Evolutionary conservation across 2,797 vertebrate species (phyloP), one percentile per base, ranked within the genome.

Genomic region (Epinephelus coioides): DNA sequence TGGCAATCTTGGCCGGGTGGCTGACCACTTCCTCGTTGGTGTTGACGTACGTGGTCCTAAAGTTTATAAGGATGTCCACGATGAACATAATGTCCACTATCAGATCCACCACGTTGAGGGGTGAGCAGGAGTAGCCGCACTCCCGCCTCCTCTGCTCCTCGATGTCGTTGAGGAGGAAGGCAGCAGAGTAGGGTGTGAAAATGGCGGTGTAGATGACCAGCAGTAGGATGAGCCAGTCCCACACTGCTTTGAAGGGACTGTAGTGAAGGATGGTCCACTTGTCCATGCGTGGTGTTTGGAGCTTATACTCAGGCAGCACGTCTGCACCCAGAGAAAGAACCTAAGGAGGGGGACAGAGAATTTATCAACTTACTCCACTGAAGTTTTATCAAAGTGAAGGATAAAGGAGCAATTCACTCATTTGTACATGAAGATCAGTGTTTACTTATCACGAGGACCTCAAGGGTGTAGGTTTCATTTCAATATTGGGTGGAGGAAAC

Each of bases 31-130:
- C 98, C 93, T 99, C 98, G 62, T 99, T 99, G 87, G 78, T 78
- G 92, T 99, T 99, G 83, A 99, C 98, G 64, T 99, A 99, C 0
- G 98, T 99, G 88, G 98, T 99, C 92, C 98, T 94, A 94, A 99
- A 99, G 96, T 99, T 99, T 85, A 99, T 99, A 51, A 99, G 96
- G 92, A 99, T 99, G 94, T 99, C 98, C 90, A 99, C 98, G 49
- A 99, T 98, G 93, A 99, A 99, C 98, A 99, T 99, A 91, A 99
- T 99, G 95, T 99, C 98, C 94, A 99, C 98, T 11, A 99, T 99
- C 88, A 99, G 96, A 85, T 99, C 98, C 88, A 99, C 98, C 53
- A 99, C 97, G 81, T 99, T 99, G 87, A 99, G 93, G 6, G 98
- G 98, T 54, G 97, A 99, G 94, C 98, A 99, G 54, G 98, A 98